Percentiles rank a stretch among this genome's conserved stretches.
Conservation (phyloP, 2,888 invertebrate species). For the Amitus sp. region DNA sequence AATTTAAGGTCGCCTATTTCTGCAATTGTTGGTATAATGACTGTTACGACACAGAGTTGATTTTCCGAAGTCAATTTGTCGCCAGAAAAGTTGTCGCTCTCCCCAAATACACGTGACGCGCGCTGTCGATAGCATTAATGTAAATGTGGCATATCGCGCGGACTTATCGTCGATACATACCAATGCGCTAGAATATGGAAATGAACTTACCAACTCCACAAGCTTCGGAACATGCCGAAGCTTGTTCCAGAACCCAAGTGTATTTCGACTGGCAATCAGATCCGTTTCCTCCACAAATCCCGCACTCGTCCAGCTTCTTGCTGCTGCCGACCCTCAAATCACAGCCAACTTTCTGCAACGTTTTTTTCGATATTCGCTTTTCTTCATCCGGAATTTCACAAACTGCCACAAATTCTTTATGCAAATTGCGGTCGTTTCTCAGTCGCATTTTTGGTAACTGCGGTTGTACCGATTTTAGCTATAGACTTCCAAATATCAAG, state of each 20-base stretch:
- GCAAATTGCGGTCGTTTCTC: too few relatives aligned
- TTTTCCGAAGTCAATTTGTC: too few relatives aligned
- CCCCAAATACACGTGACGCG: not conserved
- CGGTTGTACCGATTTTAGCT: too few relatives aligned
- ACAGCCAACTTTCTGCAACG: slow-evolving; percentile 86
- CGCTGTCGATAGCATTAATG: not conserved
- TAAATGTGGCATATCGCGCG: not conserved
- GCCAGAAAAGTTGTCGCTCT: too few relatives aligned
- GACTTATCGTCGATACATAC: slow-evolving; percentile 24
- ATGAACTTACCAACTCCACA: slow-evolving; percentile 89
- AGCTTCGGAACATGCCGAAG: slow-evolving; percentile 88
- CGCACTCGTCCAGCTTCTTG: slow-evolving; percentile 86
- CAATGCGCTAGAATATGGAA: slow-evolving; percentile 36
- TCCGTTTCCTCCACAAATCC: slow-evolving; percentile 92
- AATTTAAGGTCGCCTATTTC: too few relatives aligned
- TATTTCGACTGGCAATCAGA: slow-evolving; percentile 87
- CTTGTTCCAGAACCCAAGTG: slow-evolving; percentile 87
- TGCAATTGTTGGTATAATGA: too few relatives aligned
- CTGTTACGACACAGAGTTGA: too few relatives aligned
- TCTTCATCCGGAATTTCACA: not conserved
- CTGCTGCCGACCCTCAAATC: slow-evolving; percentile 89
- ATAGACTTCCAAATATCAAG: too few relatives aligned
- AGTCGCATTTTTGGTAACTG: too few relatives aligned
- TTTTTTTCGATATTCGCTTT: not conserved
- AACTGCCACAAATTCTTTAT: too few relatives aligned